Evolutionary conservation across 2,888 invertebrate genomes (phyloP).

Genomic region (Lasioglossum morio): DNA sequence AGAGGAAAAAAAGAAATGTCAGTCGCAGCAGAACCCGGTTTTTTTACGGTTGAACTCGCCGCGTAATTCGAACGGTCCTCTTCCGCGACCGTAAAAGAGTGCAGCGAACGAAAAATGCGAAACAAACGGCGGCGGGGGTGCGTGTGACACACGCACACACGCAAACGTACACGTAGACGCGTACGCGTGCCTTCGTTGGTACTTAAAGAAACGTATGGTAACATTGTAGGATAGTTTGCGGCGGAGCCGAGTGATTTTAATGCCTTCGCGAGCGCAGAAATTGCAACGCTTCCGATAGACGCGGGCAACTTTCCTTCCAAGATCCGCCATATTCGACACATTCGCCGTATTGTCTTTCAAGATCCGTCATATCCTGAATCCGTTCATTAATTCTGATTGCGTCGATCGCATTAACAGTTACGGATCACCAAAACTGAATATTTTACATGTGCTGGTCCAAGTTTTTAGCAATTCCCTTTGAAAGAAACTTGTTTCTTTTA

Average conservation of each 20-base stretch:
- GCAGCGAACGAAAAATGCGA: conserved; percentile 18
- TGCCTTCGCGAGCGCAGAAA: conserved; percentile 40
- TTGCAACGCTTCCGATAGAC: conserved; percentile 27
- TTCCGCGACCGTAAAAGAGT: conserved; percentile 20
- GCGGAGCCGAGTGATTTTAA: conserved; percentile 48
- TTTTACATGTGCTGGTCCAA: no score
- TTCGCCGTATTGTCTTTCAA: background rate
- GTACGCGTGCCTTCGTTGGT: conserved; percentile 5
- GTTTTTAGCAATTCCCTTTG: no score
- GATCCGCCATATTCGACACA: background rate
- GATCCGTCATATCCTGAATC: background rate
- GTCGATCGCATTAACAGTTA: background rate
- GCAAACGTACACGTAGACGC: no score
- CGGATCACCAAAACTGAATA: no score
- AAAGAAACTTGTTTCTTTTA: background rate
- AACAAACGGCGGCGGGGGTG: conserved; percentile 4
- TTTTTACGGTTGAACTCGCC: conserved; percentile 70
- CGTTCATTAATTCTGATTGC: no score
- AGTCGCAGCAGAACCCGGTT: conserved; percentile 49
- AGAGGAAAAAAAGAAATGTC: conserved; percentile 56
- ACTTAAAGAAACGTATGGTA: conserved; percentile 13
- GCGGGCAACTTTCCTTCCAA: background rate
- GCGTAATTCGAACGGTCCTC: conserved; percentile 65
- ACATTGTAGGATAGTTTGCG: conserved; percentile 18
- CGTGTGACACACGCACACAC: background rate